A percentile compares a stretch with the other conserved stretches of the same genome.
Evolutionary conservation across 2,113 vertebrate genomes (phyloP).

Genomic region (Anolis carolinensis): DNA sequence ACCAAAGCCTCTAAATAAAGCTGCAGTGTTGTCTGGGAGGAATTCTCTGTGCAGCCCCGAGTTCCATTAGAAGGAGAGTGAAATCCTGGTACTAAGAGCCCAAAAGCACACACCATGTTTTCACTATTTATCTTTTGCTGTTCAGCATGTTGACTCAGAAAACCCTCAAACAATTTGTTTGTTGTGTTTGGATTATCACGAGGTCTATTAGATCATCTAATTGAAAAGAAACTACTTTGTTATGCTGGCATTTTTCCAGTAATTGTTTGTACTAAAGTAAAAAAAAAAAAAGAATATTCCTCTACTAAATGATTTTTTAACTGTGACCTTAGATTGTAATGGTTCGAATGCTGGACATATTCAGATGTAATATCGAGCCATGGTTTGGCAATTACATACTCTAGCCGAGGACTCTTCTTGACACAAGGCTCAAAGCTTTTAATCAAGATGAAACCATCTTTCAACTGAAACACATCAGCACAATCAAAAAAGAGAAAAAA

Average conservation of each 20-base stretch:
- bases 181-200: constrained; percentile 71
- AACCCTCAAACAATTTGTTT: constrained; percentile 68
- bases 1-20: constrained; percentile 41
- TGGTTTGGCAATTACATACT: background rate
- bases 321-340: constrained; percentile 37
- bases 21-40: background rate
- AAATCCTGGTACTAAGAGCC: constrained; percentile 58
- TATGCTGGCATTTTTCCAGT: constrained; percentile 67
- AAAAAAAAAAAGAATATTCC: constrained; percentile 41
- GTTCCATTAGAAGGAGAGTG: constrained; percentile 41
- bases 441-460: background rate
- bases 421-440: background rate
- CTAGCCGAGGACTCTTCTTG: background rate
- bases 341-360: constrained; percentile 9
- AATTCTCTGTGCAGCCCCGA: constrained; percentile 25
- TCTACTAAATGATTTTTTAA: constrained; percentile 44
- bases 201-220: constrained; percentile 75
- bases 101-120: constrained; percentile 49
- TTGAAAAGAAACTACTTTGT: constrained; percentile 69
- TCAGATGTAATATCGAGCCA: background rate
- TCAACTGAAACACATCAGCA: no score
- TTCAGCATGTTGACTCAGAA: constrained; percentile 55
- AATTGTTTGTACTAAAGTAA: constrained; percentile 63
- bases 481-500: background rate
- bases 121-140: constrained; percentile 63